Conservation (phyloP, 2,888 invertebrate genomes). For the Tineola bisselliella region DNA sequence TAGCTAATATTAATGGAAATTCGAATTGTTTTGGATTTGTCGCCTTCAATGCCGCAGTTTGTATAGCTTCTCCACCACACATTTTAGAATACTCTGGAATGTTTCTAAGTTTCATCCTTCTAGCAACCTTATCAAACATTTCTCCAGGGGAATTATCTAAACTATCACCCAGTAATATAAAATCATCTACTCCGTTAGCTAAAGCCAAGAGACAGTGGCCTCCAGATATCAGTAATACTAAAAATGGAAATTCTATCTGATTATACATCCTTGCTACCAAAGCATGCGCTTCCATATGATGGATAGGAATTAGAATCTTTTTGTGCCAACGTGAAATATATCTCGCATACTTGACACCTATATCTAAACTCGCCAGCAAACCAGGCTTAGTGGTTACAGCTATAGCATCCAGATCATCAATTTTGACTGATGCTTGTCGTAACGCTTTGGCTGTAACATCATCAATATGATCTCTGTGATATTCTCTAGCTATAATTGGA, state of each 20-base stretch:
- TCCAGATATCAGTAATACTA: constrained; percentile 91
- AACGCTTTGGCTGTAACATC: constrained; percentile 75
- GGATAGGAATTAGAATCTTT: constrained; percentile 92
- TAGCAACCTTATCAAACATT: constrained; percentile 90
- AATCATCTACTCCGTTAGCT: constrained; percentile 77
- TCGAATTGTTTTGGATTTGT: constrained; percentile 71
- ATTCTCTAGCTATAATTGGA: constrained; percentile 83
- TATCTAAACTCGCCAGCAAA: constrained; percentile 77
- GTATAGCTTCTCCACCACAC: constrained; percentile 88
- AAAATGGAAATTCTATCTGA: constrained; percentile 83
- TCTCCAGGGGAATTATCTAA: constrained; percentile 94
- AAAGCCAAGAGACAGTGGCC: constrained; percentile 89
- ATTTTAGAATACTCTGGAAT: constrained; percentile 76
- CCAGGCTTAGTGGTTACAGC: constrained; percentile 94
- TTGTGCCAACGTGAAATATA: constrained; percentile 71
- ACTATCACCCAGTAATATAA: constrained; percentile 80
- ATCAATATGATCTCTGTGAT: constrained; percentile 84
- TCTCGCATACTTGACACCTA: constrained; percentile 87
- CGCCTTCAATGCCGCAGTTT: constrained; percentile 76
- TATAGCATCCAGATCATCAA: constrained; percentile 82
- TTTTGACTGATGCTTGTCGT: constrained; percentile 61
- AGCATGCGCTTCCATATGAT: constrained; percentile 99
- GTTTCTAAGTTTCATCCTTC: constrained; percentile 84
- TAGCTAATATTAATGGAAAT: constrained; percentile 73
- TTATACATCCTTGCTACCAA: constrained; percentile 82